Base-by-base conservation (phyloP, 2,113 vertebrate genomes). In the Azemiops feae region DNA sequence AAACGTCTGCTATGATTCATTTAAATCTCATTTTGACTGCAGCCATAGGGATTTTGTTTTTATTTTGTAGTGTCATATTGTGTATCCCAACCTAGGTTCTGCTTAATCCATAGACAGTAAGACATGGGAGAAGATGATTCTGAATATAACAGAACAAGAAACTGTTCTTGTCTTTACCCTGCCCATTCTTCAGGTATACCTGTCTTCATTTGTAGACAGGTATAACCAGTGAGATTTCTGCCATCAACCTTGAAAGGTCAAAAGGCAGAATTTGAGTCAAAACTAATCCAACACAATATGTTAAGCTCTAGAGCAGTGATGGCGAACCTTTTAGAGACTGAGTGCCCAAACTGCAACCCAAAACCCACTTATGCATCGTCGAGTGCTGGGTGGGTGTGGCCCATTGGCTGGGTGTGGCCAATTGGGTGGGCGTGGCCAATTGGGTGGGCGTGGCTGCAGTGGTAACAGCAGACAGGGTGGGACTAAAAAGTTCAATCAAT, bases 1-100 rank as follows among this genome's bases (percentile, higher is more conserved):
- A 87, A 94, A 69, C 2, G 39, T 25, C 60, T 69, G 60, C 52
- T 85, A 60, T 50, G 94, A 86, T 87, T 93, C 92, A 90, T 22
- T 92, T 47, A 54, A 58, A 69, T 34, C 1, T 10, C 20, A 43
- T 87, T 92, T 88, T 43, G 81, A 92, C 93, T 52, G 74, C 55
- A 25, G 6, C 85, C 47, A 6, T 85, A 90, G 74, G 34, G 64
- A 25, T 81, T 85, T 81, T 23, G 1, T 57, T 11, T 27, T 74
- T 10, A 43, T 22, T 52, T 25, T 43, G 22, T 85, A 50, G 43
- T 30, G 45, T 86, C 45, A 43, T 20, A 47, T 11, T 22, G 69
- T 22, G 20, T 55, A 18, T 74, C 20, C 53, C 30, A 58, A 11
- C 2, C 53, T 16, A 54, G 43, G n/a, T 54, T 22, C 50, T 88